These are phyloP conservation scores for Mus minutoides DNA, from an alignment of 2,797 vertebrate genomes.

Conservation along the genomic window DNA sequence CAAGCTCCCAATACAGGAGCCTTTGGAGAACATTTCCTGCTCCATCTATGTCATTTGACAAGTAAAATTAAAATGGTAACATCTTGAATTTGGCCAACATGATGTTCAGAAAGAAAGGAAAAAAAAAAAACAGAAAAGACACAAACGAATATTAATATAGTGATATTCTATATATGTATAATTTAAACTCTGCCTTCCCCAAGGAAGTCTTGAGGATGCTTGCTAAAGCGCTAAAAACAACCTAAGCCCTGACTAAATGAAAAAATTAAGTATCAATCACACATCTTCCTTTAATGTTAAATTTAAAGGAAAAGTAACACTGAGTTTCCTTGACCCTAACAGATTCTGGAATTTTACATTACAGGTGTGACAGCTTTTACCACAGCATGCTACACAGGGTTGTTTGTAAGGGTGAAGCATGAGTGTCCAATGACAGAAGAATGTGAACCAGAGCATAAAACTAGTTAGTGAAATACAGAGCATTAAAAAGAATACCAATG, in stretches of 20 bases:
- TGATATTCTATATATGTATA: background rate
- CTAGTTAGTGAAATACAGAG: background rate
- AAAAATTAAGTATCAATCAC: background rate
- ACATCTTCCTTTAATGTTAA: background rate
- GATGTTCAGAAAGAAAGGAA: background rate
- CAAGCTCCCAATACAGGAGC: background rate
- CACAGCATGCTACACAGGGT: background rate
- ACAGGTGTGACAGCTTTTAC: background rate
- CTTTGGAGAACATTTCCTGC: background rate
- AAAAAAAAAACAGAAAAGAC: background rate
- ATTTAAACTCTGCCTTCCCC: background rate
- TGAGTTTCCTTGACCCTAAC: background rate
- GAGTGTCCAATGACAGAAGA: background rate
- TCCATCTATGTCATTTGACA: background rate
- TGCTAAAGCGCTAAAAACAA: background rate
- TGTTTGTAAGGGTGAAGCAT: background rate
- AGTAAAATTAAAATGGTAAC: background rate
- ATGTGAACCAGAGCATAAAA: background rate
- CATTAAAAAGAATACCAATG: background rate
- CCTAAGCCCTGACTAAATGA: background rate
- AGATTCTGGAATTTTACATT: background rate
- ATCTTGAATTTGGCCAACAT: background rate
- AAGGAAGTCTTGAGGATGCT: background rate
- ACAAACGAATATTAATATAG: background rate
- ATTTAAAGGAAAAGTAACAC: background rate